Conservation (phyloP, 2,113 vertebrate species). For the Plotosus lineatus region DNA sequence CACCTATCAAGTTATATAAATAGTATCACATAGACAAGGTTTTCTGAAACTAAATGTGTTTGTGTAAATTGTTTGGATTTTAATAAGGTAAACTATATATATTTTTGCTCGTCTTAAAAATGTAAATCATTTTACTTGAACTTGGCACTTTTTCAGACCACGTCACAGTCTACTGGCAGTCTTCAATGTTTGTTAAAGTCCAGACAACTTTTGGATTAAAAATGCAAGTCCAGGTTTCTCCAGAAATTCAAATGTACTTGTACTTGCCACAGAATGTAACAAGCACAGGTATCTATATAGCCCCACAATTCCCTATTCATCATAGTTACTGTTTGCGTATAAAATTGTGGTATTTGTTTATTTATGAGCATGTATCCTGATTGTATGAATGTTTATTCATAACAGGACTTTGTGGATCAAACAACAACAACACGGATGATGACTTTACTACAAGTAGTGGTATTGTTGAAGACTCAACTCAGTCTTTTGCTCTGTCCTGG, state of each 20-base stretch:
- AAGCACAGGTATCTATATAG: constrained; percentile 52
- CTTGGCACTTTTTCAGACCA: constrained; percentile 65
- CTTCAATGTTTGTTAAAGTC: constrained; percentile 71
- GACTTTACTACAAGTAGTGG: constrained; percentile 68
- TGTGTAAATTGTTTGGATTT: too few species aligned
- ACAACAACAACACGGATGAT: constrained; percentile 67
- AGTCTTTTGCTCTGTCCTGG: constrained; percentile 68
- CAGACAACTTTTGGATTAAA: constrained; percentile 66
- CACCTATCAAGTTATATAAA: too few species aligned
- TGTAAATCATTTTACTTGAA: background rate
- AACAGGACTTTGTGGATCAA: constrained; percentile 75
- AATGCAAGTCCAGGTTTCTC: constrained; percentile 69
- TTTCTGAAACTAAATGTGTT: background rate
- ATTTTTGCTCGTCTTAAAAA: background rate
- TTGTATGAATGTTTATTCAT: background rate
- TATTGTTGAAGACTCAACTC: constrained; percentile 66
- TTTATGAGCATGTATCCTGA: too few species aligned
- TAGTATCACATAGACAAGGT: background rate
- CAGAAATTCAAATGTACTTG: constrained; percentile 72
- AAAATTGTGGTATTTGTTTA: background rate
- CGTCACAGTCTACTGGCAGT: constrained; percentile 69
- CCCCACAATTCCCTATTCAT: background rate
- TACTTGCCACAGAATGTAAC: constrained; percentile 46
- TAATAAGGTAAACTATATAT: background rate
- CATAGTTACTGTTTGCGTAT: background rate